Percentiles rank a stretch among this genome's conserved stretches.
phyloP scores from a whole-genome alignment of 2,888 invertebrate genomes.

The Griposia aprilina region DNA sequence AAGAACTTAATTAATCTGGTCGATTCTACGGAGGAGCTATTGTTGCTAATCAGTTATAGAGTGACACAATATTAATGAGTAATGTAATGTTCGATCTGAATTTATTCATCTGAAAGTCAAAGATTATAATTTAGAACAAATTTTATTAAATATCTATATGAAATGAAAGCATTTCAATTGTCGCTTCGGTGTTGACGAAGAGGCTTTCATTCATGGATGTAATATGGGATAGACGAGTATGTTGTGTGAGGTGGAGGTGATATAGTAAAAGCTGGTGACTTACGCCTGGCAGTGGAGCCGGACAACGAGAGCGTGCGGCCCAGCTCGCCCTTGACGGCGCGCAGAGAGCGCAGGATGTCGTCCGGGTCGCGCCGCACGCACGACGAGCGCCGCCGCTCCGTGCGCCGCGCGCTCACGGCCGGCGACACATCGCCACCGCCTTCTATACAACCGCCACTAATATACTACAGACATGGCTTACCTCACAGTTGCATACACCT shows the following conservation, averaged over 20 bases:
- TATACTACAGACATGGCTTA: constrained; percentile 52
- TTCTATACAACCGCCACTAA: constrained; percentile 72
- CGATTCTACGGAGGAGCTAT: constrained; percentile 47
- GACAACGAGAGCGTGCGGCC: constrained; percentile 95
- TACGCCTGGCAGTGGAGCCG: constrained; percentile 93
- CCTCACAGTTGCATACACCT: background rate
- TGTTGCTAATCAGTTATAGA: constrained; percentile 39
- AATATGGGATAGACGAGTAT: constrained; percentile 25
- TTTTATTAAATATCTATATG: constrained; percentile 11
- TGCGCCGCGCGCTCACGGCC: constrained; percentile 81
- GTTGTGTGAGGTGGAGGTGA: constrained; percentile 29
- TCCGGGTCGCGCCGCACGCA: constrained; percentile 96
- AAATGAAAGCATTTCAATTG: constrained; percentile 14
- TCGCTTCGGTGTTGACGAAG: constrained; percentile 14
- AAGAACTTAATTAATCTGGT: constrained; percentile 51
- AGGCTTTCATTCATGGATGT: constrained; percentile 26
- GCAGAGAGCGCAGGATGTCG: constrained; percentile 95
- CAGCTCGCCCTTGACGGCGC: constrained; percentile 95
- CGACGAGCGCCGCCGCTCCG: constrained; percentile 94
- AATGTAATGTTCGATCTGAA: constrained; percentile 41
- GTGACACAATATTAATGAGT: constrained; percentile 43
- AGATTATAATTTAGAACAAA: constrained; percentile 20
- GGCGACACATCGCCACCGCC: constrained; percentile 76
- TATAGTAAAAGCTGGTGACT: constrained; percentile 81
- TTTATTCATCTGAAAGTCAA: constrained; percentile 48